Evolutionary conservation across 2,113 vertebrate genomes (phyloP).

Genomic region (Nothobranchius kuhntae): DNA sequence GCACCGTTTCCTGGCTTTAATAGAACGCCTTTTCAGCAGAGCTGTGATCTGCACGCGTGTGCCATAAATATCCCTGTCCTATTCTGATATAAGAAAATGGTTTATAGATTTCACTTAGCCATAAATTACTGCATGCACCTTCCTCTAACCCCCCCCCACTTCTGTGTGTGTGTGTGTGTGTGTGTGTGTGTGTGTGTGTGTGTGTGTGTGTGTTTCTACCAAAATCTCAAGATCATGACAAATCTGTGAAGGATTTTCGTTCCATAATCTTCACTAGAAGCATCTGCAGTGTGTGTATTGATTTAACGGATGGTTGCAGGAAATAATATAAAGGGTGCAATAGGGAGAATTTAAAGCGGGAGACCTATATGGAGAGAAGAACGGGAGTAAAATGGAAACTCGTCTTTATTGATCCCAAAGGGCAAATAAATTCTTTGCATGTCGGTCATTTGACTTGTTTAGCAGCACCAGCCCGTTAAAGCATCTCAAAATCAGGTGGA

Average conservation of each 20-base stretch:
- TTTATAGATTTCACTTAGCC: slow-evolving; percentile 63
- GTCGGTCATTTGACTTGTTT: slow-evolving; percentile 18
- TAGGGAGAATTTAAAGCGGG: slow-evolving; percentile 21
- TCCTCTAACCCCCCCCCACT: slow-evolving; percentile 11
- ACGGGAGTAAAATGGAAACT: slow-evolving; percentile 26
- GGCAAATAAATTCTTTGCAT: slow-evolving; percentile 28
- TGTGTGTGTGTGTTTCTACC: slow-evolving; percentile 22
- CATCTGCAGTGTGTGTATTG: slow-evolving; percentile 46
- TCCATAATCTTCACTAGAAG: slow-evolving; percentile 37
- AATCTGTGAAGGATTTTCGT: slow-evolving; percentile 55
- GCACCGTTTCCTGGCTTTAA: slow-evolving; percentile 66
- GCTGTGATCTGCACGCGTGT: slow-evolving; percentile 11
- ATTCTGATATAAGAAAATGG: slow-evolving; percentile 70
- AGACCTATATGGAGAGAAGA: slow-evolving; percentile 16
- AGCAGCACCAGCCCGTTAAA: slow-evolving; percentile 1
- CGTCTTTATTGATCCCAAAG: slow-evolving; percentile 43
- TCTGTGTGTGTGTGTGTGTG: slow-evolving; percentile 20
- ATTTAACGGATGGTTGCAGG: slow-evolving; percentile 55
- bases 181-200: not conserved
- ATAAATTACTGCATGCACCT: slow-evolving; percentile 65
- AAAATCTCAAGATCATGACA: slow-evolving; percentile 50
- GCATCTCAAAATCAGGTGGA: not conserved
- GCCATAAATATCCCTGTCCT: slow-evolving; percentile 58
- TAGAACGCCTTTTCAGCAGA: slow-evolving; percentile 63
- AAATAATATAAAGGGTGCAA: slow-evolving; percentile 44